Evolutionary conservation across 2,888 invertebrate species (phyloP), one percentile per base, ranked within the genome.

Genomic region (Limnephilus rhombicus): DNA sequence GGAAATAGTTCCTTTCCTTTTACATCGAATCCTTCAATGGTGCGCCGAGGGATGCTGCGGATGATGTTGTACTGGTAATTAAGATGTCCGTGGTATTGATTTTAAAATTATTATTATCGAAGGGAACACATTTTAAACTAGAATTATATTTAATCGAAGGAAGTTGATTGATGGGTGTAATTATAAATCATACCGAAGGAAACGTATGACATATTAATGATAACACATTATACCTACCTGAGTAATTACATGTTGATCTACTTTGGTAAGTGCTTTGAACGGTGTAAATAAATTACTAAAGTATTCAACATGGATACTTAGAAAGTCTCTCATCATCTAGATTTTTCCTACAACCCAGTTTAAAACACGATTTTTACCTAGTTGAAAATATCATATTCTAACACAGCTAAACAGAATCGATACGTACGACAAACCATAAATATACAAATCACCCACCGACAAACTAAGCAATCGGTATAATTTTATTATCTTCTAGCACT

Each of bases 1-100:
- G 83, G 83, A 83, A 83, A 83, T 83, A 37, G 83, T 83, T 83
- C 83, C 37, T 83, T 83, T 83, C 37, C 83, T 83, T 37, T 83
- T 83, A 37, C n/a, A 41, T 83, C 34, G 13, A 12, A 34, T 83
- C 37, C 83, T 34, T 83, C 83, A 34, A 37, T 11, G 5, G 34
- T 24, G 24, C 68, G 24, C n/a, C 24, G n/a, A 68, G 24, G n/a
- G 68, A 68, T 68, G 68, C n/a, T 68, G 83, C 83, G 13, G 83
- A 34, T 31, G 34, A 31, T 83, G 82, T 37, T 83, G 82, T 37
- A 31, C 83, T 15, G 31, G 37, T 83, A 83, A 83, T 37, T 83
- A 83, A 83, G 83, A 34, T 83, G 34, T 18, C 83, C 37, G 83
- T 3, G 41, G 41, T 83, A 83, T 83, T 37, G 34, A 83, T 83